Percentiles rank a stretch among this genome's conserved stretches.
These are phyloP conservation scores for Crotophaga sulcirostris DNA, from an alignment of 2,113 vertebrate genomes.

Conservation along the genomic window DNA sequence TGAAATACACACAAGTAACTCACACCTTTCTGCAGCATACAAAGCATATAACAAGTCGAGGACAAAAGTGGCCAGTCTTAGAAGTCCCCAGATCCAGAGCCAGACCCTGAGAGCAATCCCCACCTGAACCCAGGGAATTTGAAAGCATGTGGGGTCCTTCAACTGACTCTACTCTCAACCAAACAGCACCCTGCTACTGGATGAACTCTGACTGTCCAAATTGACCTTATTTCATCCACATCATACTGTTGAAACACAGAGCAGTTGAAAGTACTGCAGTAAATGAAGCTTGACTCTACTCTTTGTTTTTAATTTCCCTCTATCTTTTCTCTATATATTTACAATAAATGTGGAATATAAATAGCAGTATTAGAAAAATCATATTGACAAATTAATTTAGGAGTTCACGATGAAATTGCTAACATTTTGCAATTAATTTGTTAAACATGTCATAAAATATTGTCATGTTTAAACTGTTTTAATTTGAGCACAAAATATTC, in stretches of 20 bases:
- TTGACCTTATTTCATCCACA: not conserved
- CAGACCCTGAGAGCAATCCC: not conserved
- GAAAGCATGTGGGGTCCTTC: not conserved
- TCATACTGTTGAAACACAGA: not conserved
- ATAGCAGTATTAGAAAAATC: not conserved
- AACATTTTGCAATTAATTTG: slow-evolving; percentile 3
- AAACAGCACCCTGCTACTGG: not conserved
- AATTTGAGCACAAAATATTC: not conserved
- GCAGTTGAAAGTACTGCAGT: not conserved
- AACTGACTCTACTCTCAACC: not conserved
- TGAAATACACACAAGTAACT: not conserved
- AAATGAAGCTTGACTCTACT: not conserved
- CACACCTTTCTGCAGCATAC: not conserved
- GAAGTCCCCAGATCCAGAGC: not conserved
- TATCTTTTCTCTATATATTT: not conserved
- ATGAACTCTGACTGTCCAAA: not conserved
- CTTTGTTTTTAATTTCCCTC: not conserved
- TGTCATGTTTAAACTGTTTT: slow-evolving; percentile 1
- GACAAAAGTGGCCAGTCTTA: not conserved
- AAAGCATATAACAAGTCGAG: not conserved
- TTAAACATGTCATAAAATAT: not conserved
- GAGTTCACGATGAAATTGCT: not conserved
- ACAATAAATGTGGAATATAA: not conserved
- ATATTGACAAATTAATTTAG: not conserved
- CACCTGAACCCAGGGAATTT: not conserved